A percentile compares a stretch with the other conserved stretches of the same genome.
These are phyloP conservation scores for Sericinus montela DNA, from an alignment of 2,888 invertebrate species.

Conservation along the genomic window DNA sequence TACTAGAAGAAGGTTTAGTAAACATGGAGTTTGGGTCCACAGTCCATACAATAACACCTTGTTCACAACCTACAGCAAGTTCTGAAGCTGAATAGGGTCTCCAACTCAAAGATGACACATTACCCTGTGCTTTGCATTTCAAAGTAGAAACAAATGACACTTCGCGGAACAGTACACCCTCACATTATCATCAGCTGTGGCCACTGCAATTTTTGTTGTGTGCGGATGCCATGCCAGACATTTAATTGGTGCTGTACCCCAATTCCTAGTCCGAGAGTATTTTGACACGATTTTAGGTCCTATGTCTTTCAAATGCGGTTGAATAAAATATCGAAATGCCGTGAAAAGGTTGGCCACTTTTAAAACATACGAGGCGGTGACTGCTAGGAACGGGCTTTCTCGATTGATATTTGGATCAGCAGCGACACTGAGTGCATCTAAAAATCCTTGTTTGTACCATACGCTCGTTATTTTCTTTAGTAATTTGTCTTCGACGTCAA, in stretches of 20 bases:
- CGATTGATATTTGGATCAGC: conserved; percentile 72
- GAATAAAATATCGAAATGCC: conserved; percentile 74
- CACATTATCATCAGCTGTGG: conserved; percentile 91
- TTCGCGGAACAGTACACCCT: conserved; percentile 84
- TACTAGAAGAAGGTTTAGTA: conserved; percentile 88
- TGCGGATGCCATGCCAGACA: conserved; percentile 94
- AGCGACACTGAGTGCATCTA: conserved; percentile 83
- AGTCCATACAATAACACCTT: conserved; percentile 92
- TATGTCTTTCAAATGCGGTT: conserved; percentile 79
- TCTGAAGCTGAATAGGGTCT: conserved; percentile 89
- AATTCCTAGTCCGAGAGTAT: conserved; percentile 77
- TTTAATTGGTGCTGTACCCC: conserved; percentile 82
- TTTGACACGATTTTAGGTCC: conserved; percentile 71
- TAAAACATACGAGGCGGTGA: conserved; percentile 74
- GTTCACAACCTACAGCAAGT: conserved; percentile 92
- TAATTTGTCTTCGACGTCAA: conserved; percentile 83
- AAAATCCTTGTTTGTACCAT: conserved; percentile 87
- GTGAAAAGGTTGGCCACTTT: conserved; percentile 75
- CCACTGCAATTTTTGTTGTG: conserved; percentile 90
- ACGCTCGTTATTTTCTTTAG: conserved; percentile 86
- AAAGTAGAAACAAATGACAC: conserved; percentile 83
- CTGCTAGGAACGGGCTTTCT: conserved; percentile 73
- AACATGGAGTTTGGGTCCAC: conserved; percentile 90
- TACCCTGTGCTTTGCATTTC: conserved; percentile 84
- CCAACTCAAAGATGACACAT: conserved; percentile 92